A percentile compares a stretch with the other conserved stretches of the same genome.
These are phyloP conservation scores for Anas platyrhynchos DNA, from an alignment of 2,113 vertebrate species.

Conservation along the genomic window DNA sequence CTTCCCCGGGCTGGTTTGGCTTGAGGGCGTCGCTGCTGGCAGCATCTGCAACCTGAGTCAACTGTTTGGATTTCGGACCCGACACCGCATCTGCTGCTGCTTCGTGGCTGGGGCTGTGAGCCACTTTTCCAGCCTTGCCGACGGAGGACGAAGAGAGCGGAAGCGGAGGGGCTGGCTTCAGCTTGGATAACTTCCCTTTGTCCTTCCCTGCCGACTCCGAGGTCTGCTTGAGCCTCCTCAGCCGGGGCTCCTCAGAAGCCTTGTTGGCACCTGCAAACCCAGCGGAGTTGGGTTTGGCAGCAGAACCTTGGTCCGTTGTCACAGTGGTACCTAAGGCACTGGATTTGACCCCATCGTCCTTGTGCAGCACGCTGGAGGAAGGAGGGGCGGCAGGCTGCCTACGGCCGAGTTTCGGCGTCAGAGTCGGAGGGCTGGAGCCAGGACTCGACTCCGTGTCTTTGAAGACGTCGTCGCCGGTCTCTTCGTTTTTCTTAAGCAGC, in stretches of 20 bases:
- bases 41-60: conserved; percentile 74
- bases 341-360: conserved; percentile 82
- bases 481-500: conserved; percentile 84
- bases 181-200: conserved; percentile 86
- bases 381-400: conserved; percentile 70
- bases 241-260: conserved; percentile 83
- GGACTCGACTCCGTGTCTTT: conserved; percentile 87
- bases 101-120: conserved; percentile 85
- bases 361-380: conserved; percentile 58
- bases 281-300: conserved; percentile 74
- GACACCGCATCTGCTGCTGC: conserved; percentile 63
- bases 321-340: conserved; percentile 71
- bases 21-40: conserved; percentile 72
- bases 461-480: conserved; percentile 80
- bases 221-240: conserved; percentile 84
- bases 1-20: conserved; percentile 71
- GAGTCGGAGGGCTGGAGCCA: conserved; percentile 86
- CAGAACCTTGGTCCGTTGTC: conserved; percentile 46
- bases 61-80: conserved; percentile 79
- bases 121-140: conserved; percentile 80
- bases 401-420: conserved; percentile 87
- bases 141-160: conserved; percentile 76
- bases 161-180: conserved; percentile 90
- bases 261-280: conserved; percentile 76
- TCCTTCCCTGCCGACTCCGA: conserved; percentile 82